Evolutionary conservation across 2,113 vertebrate genomes (phyloP).

Genomic region (Epinephelus fuscoguttatus): DNA sequence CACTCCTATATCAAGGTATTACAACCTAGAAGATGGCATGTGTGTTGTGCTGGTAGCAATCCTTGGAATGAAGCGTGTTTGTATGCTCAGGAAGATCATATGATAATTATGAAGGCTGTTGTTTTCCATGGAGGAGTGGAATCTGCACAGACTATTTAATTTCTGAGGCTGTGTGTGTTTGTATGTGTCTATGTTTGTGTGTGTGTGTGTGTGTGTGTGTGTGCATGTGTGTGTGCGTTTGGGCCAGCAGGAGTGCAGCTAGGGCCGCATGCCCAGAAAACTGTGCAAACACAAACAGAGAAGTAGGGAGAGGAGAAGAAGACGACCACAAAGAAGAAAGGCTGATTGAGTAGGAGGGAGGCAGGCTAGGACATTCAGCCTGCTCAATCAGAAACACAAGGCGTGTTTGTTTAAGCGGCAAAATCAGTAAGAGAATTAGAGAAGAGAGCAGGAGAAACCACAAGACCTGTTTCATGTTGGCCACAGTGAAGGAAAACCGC

Average conservation of each 20-base stretch:
- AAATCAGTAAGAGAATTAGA: constrained; percentile 55
- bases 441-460: constrained; percentile 47
- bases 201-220: constrained; percentile 10
- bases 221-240: constrained; percentile 36
- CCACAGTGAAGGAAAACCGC: constrained; percentile 55
- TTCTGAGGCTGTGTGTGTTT: constrained; percentile 39
- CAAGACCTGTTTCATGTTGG: constrained; percentile 58
- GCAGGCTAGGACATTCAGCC: constrained; percentile 43
- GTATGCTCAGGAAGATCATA: constrained; percentile 6
- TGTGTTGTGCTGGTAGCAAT: background rate
- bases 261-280: constrained; percentile 60
- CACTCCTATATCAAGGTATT: constrained; percentile 94
- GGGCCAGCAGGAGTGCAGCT: constrained; percentile 46
- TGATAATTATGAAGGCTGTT: constrained; percentile 25
- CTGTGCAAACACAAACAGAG: constrained; percentile 52
- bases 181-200: constrained; percentile 9
- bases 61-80: background rate
- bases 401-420: constrained; percentile 53
- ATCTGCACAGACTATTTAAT: constrained; percentile 34
- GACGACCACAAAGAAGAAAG: constrained; percentile 30
- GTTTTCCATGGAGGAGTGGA: constrained; percentile 36
- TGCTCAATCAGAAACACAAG: constrained; percentile 60
- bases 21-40: background rate
- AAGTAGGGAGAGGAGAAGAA: constrained; percentile 17
- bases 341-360: constrained; percentile 53